Conservation (phyloP, 1,140 invertebrate genomes). For the Nebria ingens region DNA sequence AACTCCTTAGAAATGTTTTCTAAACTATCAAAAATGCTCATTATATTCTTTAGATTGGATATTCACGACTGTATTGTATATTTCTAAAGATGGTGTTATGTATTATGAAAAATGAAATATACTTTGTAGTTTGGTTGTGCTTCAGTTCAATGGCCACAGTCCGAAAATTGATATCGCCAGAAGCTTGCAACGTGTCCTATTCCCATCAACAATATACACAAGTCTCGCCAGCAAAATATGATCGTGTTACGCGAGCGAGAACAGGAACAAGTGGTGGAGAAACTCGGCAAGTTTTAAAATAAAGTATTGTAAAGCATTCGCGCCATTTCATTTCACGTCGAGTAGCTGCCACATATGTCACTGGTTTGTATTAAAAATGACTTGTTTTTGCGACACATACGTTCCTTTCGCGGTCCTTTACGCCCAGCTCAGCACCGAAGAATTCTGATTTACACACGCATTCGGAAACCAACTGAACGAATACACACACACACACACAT, state of each 20-base stretch:
- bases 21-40: too few relatives aligned
- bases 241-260: not conserved
- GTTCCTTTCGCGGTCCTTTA: too few relatives aligned
- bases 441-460: too few relatives aligned
- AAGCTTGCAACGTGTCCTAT: not conserved
- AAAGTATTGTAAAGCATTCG: not conserved
- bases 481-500: not conserved
- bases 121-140: too few relatives aligned
- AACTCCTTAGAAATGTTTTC: too few relatives aligned
- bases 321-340: not conserved
- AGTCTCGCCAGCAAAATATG: not conserved
- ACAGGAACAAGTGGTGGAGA: too few relatives aligned
- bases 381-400: not conserved
- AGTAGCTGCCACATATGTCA: not conserved
- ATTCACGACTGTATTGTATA: too few relatives aligned
- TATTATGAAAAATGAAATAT: too few relatives aligned
- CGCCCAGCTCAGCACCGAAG: too few relatives aligned
- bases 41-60: too few relatives aligned
- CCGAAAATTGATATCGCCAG: not conserved
- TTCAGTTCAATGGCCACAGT: not conserved
- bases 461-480: not conserved
- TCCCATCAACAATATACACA: not conserved
- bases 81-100: too few relatives aligned
- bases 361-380: not conserved
- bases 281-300: conserved; percentile 1